phyloP scores from a whole-genome alignment of 1,140 invertebrate genomes.

The Holotrichia oblita region DNA sequence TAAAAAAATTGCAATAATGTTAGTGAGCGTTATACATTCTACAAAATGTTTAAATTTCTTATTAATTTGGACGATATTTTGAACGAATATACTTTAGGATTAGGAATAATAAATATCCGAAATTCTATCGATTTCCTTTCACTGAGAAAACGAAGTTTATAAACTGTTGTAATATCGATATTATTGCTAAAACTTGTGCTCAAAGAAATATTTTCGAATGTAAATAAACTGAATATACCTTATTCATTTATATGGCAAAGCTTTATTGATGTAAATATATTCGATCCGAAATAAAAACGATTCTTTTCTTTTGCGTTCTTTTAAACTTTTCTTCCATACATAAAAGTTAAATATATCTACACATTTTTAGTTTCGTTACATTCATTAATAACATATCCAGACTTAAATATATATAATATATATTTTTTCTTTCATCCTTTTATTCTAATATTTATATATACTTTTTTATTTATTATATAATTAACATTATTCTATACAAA shows the following conservation, averaged over 20 bases:
- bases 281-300: background rate
- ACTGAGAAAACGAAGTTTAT: background rate
- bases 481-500: conserved; percentile 39
- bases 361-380: conserved; percentile 21
- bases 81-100: background rate
- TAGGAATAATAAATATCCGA: background rate
- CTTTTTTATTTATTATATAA: conserved; percentile 39
- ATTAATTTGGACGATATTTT: conserved; percentile 21
- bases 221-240: background rate
- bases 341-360: conserved; percentile 36
- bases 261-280: background rate
- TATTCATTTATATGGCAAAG: conserved; percentile 8
- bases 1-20: conserved; percentile 40
- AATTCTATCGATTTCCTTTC: conserved; percentile 2
- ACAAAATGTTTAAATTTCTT: conserved; percentile 10
- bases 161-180: conserved; percentile 28
- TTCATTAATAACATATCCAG: conserved; percentile 37
- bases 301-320: background rate
- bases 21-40: conserved; percentile 40
- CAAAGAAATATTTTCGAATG: conserved; percentile 10
- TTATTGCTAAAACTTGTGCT: conserved; percentile 32
- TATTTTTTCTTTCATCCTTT: conserved; percentile 28
- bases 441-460: conserved; percentile 38
- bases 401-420: conserved; percentile 38
- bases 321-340: conserved; percentile 6